Base-by-base conservation (phyloP, 2,888 invertebrate species). In the Lithophane ornitopus region DNA sequence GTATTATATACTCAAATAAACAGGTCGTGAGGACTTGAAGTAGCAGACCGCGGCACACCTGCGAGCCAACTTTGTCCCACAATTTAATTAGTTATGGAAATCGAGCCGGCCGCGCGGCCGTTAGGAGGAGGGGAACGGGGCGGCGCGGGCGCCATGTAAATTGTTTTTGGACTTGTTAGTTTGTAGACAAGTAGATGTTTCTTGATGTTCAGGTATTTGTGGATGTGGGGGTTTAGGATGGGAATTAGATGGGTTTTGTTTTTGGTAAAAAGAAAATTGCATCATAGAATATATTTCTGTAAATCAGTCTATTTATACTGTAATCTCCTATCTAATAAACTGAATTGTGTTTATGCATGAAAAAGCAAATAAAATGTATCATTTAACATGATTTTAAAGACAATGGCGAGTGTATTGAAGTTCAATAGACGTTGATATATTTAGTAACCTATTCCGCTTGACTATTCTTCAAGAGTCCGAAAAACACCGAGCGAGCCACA, bases 1-100 rank as follows among this genome's bases (percentile, higher is more conserved):
- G 41, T 59, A 78, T 74, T 85, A 78, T 84, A 75, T 85, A 67
- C 82, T 84, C 86, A 75, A 78, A 77, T 85, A 81, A 78, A 79
- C 81, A 81, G 82, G 58, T 78, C 83, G 82, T 83, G 78, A 85
- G 82, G 73, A 82, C 59, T 73, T 68, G 82, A 72, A 83, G 83
- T 81, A 74, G 84, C 73, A 78, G 74, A 80, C 73, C 75, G 74
- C 77, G 81, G 80, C 76, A 80, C 91, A 91, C 92, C 93, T 93
- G 92, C 89, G 90, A 88, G 82, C 87, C 79, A 91, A 93, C 87
- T 93, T 92, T 85, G 83, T 84, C 89, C 82, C 89, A 85, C 90
- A 90, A 91, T 91, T 91, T 92, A 92, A 92, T 92, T 93, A 93
- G 93, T 90, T 93, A 93, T 93, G 93, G 91, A 90, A 93, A 93